Conservation (phyloP, 2,113 vertebrate genomes). For the Xiphophorus hellerii region DNA sequence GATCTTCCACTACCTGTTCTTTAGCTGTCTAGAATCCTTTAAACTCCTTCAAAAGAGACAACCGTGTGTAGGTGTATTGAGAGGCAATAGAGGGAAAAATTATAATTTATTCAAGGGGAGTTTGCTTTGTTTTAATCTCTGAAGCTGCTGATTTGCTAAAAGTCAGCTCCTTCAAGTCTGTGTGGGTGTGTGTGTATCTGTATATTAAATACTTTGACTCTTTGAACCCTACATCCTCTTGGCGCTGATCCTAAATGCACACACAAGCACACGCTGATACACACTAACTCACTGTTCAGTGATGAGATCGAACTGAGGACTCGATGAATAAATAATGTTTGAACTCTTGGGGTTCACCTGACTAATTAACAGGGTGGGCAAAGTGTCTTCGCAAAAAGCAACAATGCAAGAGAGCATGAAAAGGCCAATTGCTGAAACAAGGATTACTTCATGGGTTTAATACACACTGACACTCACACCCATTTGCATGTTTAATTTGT, state of each 20-base stretch:
- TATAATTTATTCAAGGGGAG: conserved; percentile 10
- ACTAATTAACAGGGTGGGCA: conserved; percentile 59
- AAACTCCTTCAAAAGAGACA: conserved; percentile 29
- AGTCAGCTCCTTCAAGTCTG: background rate
- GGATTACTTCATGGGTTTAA: conserved; percentile 31
- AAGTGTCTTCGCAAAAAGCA: conserved; percentile 47
- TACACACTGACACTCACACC: conserved; percentile 20
- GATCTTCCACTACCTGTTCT: conserved; percentile 32
- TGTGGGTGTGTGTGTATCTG: conserved; percentile 14
- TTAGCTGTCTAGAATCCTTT: conserved; percentile 22
- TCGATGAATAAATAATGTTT: conserved; percentile 71
- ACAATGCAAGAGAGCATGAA: conserved; percentile 31
- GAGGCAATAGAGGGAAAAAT: conserved; percentile 15
- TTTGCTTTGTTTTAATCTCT: conserved; percentile 27
- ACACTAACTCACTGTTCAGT: conserved; percentile 25
- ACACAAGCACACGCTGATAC: conserved; percentile 6
- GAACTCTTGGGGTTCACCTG: conserved; percentile 56
- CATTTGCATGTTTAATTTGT: conserved; percentile 48
- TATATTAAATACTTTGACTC: conserved; percentile 24
- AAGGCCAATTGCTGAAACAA: conserved; percentile 40
- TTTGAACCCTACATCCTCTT: conserved; percentile 38
- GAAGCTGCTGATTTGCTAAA: conserved; percentile 14
- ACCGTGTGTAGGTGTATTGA: conserved; percentile 31
- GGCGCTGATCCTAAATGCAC: conserved; percentile 33
- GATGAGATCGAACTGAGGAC: conserved; percentile 49